A percentile compares a stretch with the other conserved stretches of the same genome.
Evolutionary conservation across 2,797 vertebrate species (phyloP).

Genomic region (Channallabes apus): DNA sequence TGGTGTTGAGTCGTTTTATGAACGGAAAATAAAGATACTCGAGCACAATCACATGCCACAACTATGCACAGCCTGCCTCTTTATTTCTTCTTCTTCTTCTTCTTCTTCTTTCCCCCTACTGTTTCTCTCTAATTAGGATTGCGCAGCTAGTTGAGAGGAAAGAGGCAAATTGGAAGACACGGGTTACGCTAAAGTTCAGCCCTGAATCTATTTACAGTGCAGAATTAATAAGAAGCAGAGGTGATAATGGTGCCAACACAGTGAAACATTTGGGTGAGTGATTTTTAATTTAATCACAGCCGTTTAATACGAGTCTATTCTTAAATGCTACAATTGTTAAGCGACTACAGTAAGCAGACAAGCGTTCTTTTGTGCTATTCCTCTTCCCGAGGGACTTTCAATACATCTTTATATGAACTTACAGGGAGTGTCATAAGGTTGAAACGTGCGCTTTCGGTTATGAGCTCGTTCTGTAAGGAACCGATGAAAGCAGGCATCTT

Average conservation of each 20-base stretch:
- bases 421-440: constrained; percentile 36
- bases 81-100: constrained; percentile 16
- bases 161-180: constrained; percentile 66
- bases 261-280: constrained; percentile 64
- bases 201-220: constrained; percentile 68
- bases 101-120: constrained; percentile 29
- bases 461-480: constrained; percentile 45
- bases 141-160: constrained; percentile 57
- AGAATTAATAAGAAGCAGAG: constrained; percentile 69
- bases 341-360: constrained; percentile 28
- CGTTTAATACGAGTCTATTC: constrained; percentile 56
- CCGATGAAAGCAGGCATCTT: constrained; percentile 56
- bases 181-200: constrained; percentile 66
- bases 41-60: constrained; percentile 58
- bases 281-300: constrained; percentile 66
- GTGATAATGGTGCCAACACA: constrained; percentile 59
- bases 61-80: constrained; percentile 30
- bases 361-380: constrained; percentile 37
- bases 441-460: constrained; percentile 43
- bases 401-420: constrained; percentile 46
- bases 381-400: constrained; percentile 22
- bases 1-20: constrained; percentile 27
- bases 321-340: constrained; percentile 55
- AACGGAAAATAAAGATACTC: constrained; percentile 46
- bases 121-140: constrained; percentile 67